Base-by-base conservation (phyloP, 2,113 vertebrate genomes). In the Pseudorasbora parva region DNA sequence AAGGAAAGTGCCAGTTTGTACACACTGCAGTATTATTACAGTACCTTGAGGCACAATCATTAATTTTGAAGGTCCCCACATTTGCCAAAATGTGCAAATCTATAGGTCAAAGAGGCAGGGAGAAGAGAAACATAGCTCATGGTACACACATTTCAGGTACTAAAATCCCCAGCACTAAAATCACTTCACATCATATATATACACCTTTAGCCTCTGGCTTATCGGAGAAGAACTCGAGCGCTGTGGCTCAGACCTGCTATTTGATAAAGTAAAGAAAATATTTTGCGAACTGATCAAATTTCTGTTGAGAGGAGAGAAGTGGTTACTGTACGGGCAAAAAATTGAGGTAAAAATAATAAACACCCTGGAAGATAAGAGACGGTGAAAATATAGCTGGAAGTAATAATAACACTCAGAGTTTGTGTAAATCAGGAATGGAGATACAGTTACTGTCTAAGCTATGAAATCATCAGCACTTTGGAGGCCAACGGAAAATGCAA, bases 321-420 rank as follows among this genome's bases (percentile, higher is more conserved):
- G 23, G 64, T 33, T 78, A 60, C 74, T 83, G 41, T 78, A 72
- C 45, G 68, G 47, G 84, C 45, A 71, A 69, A 78, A 69, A 78
- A 82, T 69, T 8, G 30, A 86, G 17, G n/a, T 15, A 49, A 78
- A 47, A 84, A 41, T 66, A 78, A 68, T 77, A 84, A 68, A 73
- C 25, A 73, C 41, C 11, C 33, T 73, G 49, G 25, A 49, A 25
- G 68, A 82, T 82, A 82, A 45, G 49, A 72, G 51, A 19, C 21
- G 21, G 33, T 43, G 68, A 49, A 68, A 78, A 54, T 78, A 45
- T 17, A 54, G 51, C 74, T 62, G 62, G 73, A 72, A 47, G 74
- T 78, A 76, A 80, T 84, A 45, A 54, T 49, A 84, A 74, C 73
- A 51, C 19, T 54, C 69, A 33, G 62, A 75, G 51, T 73, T 78